A percentile compares a stretch with the other conserved stretches of the same genome.
phyloP scores from a whole-genome alignment of 2,113 vertebrate species.

The Mustela nigripes region DNA sequence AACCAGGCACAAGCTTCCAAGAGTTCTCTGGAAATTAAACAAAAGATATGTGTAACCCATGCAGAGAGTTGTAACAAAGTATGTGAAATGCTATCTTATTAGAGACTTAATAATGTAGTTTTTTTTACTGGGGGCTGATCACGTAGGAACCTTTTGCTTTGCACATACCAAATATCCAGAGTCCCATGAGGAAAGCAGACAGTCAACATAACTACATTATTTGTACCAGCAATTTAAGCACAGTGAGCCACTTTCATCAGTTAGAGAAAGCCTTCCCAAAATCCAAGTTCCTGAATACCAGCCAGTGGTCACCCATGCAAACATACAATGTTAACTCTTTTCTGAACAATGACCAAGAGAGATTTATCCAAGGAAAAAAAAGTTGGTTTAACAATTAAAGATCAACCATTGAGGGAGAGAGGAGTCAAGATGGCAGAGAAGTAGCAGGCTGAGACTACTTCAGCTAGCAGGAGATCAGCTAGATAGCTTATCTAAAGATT shows the following conservation, averaged over 20 bases:
- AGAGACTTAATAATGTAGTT: background rate
- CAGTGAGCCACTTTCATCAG: background rate
- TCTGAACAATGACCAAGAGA: background rate
- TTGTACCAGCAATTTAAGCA: background rate
- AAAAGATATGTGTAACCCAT: background rate
- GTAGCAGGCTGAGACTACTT: too few relatives aligned
- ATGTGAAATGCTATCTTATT: background rate
- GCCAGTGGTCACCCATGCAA: background rate
- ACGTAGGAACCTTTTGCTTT: background rate
- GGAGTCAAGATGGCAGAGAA: too few relatives aligned
- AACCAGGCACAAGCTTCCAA: background rate
- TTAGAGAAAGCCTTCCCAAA: background rate
- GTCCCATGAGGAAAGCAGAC: background rate
- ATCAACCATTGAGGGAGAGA: background rate
- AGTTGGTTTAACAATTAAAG: background rate
- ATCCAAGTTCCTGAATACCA: background rate
- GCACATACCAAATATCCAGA: background rate
- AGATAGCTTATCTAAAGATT: too few relatives aligned
- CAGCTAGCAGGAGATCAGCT: too few relatives aligned
- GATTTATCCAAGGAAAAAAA: background rate
- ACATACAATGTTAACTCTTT: background rate
- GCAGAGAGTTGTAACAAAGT: background rate
- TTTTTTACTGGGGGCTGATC: slow-evolving; percentile 20
- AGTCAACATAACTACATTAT: background rate
- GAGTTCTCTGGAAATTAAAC: background rate